A percentile compares a stretch with the other conserved stretches of the same genome.
Conservation (phyloP, 2,888 invertebrate genomes). For the Timema podura region DNA sequence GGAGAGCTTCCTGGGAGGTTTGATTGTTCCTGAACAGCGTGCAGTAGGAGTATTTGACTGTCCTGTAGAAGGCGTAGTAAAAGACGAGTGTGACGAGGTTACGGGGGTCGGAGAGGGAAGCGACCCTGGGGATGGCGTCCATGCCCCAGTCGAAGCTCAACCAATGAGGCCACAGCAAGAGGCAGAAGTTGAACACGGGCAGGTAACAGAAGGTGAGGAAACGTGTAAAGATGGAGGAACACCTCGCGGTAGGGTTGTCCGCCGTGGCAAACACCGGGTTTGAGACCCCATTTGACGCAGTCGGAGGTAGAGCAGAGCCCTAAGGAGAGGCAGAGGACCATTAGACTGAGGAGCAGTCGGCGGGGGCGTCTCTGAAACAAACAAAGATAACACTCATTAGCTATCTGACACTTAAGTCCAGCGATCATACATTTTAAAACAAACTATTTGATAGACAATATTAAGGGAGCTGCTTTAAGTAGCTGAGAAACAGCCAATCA, state of each 20-base stretch:
- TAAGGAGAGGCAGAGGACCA: slow-evolving; percentile 63
- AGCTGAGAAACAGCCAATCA: no score
- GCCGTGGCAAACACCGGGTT: slow-evolving; percentile 84
- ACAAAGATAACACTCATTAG: slow-evolving; percentile 11
- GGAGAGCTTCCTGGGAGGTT: background rate
- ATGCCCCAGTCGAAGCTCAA: slow-evolving; percentile 99
- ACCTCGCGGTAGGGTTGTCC: slow-evolving; percentile 94
- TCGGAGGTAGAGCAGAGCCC: slow-evolving; percentile 67
- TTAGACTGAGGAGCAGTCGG: slow-evolving; percentile 58
- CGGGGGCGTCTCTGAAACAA: slow-evolving; percentile 39
- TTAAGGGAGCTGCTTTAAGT: no score
- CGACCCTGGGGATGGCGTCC: slow-evolving; percentile 89
- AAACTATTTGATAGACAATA: no score
- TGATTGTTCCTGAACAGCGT: background rate
- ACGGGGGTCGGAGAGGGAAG: slow-evolving; percentile 70
- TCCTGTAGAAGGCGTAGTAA: slow-evolving; percentile 52
- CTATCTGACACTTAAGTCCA: no score
- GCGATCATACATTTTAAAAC: no score
- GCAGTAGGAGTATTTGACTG: background rate
- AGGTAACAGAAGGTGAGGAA: slow-evolving; percentile 87
- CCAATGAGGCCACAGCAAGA: slow-evolving; percentile 79
- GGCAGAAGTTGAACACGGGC: slow-evolving; percentile 84
- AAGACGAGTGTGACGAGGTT: slow-evolving; percentile 72
- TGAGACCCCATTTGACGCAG: slow-evolving; percentile 70
- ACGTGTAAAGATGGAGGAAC: slow-evolving; percentile 72